These are phyloP conservation scores for Montipora capitata DNA, from an alignment of 92 coral and sea anemone species.

Conservation along the genomic window DNA sequence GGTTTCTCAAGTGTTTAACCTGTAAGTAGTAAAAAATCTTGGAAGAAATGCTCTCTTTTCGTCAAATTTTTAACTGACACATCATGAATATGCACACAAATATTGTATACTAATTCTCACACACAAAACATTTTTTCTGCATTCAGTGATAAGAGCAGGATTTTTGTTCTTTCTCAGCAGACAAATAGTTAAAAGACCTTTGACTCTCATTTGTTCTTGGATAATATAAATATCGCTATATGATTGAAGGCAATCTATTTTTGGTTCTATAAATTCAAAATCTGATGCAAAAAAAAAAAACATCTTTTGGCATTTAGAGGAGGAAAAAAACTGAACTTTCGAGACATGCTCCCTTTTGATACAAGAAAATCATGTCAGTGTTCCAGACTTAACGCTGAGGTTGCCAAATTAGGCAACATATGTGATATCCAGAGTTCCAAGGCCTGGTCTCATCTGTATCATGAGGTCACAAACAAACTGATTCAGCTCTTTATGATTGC, in stretches of 20 bases:
- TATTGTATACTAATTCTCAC: not conserved
- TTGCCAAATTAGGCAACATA: not conserved
- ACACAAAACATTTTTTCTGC: not conserved
- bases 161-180: not conserved
- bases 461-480: not conserved
- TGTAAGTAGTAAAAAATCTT: not conserved
- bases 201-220: not conserved
- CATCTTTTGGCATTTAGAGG: too few species aligned
- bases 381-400: not conserved
- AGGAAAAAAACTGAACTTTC: not conserved
- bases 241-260: not conserved
- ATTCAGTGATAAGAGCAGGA: not conserved
- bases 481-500: too few species aligned
- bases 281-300: not conserved
- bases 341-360: not conserved
- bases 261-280: not conserved
- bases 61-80: not conserved
- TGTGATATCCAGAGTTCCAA: not conserved
- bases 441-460: not conserved
- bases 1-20: too few species aligned
- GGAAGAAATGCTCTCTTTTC: not conserved
- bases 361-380: not conserved
- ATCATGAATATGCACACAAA: not conserved
- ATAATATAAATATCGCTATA: not conserved
- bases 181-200: slow-evolving; percentile 14